phyloP scores from a whole-genome alignment of 2,797 vertebrate genomes.

The Salarias fasciatus region DNA sequence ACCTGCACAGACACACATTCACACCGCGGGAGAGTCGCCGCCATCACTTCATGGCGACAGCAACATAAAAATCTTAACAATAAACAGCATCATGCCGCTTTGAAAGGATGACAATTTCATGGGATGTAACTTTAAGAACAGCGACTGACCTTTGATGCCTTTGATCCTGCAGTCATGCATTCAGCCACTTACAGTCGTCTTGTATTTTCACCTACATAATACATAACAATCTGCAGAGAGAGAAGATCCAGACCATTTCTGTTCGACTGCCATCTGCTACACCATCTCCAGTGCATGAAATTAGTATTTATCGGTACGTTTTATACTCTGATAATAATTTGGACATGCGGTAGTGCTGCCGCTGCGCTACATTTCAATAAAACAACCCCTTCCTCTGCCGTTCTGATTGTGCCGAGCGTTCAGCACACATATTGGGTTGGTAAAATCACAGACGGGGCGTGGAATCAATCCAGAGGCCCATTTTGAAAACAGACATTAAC shows the following conservation, averaged over 20 bases:
- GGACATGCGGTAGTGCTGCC: conserved; percentile 23
- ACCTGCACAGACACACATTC: no score
- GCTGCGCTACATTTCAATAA: conserved; percentile 26
- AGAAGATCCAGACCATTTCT: conserved; percentile 26
- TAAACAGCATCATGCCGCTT: background rate
- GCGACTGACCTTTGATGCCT: conserved; percentile 12
- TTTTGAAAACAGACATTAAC: conserved; percentile 42
- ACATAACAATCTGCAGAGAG: conserved; percentile 4
- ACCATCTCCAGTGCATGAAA: conserved; percentile 41
- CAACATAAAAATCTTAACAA: background rate
- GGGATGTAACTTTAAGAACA: background rate
- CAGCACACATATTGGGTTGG: background rate
- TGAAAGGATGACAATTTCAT: background rate
- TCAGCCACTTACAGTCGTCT: conserved; percentile 11
- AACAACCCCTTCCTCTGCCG: conserved; percentile 8
- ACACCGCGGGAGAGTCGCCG: background rate
- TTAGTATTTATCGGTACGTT: conserved; percentile 56
- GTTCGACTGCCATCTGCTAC: conserved; percentile 59
- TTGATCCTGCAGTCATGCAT: conserved; percentile 27
- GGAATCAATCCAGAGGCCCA: conserved; percentile 41
- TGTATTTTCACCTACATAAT: conserved; percentile 29
- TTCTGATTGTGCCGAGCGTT: conserved; percentile 6
- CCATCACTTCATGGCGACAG: conserved; percentile 1
- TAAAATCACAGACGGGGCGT: conserved; percentile 13
- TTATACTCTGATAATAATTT: conserved; percentile 32